These are phyloP conservation scores for Hiodon alosoides DNA, from an alignment of 2,113 vertebrate species.

Conservation along the genomic window DNA sequence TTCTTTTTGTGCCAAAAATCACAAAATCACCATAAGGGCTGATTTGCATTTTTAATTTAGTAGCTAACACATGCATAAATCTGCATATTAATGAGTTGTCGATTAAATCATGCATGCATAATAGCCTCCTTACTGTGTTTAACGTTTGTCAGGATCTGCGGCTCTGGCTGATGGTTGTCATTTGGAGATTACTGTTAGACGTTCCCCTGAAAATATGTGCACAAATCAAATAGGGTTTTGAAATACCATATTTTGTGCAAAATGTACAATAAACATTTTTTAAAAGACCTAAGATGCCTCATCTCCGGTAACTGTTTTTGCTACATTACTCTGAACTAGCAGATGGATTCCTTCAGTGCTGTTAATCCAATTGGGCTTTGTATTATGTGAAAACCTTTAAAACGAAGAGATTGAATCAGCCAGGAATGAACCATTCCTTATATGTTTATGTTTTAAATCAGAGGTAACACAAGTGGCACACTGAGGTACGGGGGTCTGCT, in stretches of 20 bases:
- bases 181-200: slow-evolving; percentile 74
- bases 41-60: slow-evolving; percentile 99
- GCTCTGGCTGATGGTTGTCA: slow-evolving; percentile 77
- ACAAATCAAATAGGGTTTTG: slow-evolving; percentile 62
- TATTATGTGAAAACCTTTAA: slow-evolving; percentile 30
- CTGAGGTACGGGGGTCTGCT: too few species aligned
- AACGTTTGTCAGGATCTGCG: slow-evolving; percentile 86
- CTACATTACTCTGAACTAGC: slow-evolving; percentile 80
- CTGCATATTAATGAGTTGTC: slow-evolving; percentile 99
- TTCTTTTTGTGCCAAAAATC: slow-evolving; percentile 93
- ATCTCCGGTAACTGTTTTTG: slow-evolving; percentile 41
- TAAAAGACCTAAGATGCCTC: slow-evolving; percentile 40
- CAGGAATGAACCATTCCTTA: too few species aligned
- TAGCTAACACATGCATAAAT: slow-evolving; percentile 99
- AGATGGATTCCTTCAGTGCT: slow-evolving; percentile 63
- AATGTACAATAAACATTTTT: slow-evolving; percentile 50
- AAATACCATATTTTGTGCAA: slow-evolving; percentile 61
- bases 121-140: slow-evolving; percentile 82
- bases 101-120: slow-evolving; percentile 99
- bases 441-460: too few species aligned
- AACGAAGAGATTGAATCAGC: slow-evolving; percentile 11
- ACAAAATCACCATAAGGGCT: slow-evolving; percentile 99
- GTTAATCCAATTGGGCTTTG: slow-evolving; percentile 27
- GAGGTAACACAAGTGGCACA: too few species aligned
- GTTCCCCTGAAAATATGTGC: slow-evolving; percentile 69